Evolutionary conservation across 2,888 invertebrate genomes (phyloP), one percentile per base, ranked within the genome.

Genomic region (Agonum fuliginosum): DNA sequence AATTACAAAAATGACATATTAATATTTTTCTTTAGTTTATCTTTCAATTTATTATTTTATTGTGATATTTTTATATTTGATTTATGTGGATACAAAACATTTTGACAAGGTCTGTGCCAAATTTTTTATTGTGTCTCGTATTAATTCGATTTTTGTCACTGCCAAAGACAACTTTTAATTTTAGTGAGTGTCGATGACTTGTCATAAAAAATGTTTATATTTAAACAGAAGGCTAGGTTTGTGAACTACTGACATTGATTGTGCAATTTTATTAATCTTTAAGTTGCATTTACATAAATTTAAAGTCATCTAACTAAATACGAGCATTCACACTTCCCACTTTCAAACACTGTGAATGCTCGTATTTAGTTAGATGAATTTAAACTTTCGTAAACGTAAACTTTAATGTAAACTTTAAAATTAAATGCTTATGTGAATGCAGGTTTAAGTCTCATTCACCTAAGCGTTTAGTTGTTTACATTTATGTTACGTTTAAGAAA

Each of bases 91-190:
- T 54, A 3, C 14, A 24, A 54, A 27, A n/a, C 30, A 30, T 30
- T 62, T 17, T 8, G 27, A 8, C 17, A 14, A 46, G 24, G 8
- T 3, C 6, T 62, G 58, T 62, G 58, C 58, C 58, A 62, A 62
- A 8, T 62, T 62, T 62, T 62, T 62, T 62, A 46, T 46, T 46
- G 30, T 62, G 14, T 3, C 6, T 20, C 2, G 14, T 17, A 62
- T 62, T 62, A 62, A 62, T 62, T 62, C 17, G 3, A 34, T 62
- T 62, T 62, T 62, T 62, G 46, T 30, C 58, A 62, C 17, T 62
- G 58, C 58, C 58, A 30, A 27, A 62, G 30, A 62, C 30, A 62
- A 62, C 17, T 62, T 62, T 46, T 30, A 30, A 62, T 27, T 54
- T 54, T 48, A 48, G 48, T 19, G 6, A 20, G 17, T 10, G 58